Percentiles rank a stretch among this genome's conserved stretches.
These are phyloP conservation scores for Todus mexicanus DNA, from an alignment of 2,797 vertebrate genomes.

Conservation along the genomic window DNA sequence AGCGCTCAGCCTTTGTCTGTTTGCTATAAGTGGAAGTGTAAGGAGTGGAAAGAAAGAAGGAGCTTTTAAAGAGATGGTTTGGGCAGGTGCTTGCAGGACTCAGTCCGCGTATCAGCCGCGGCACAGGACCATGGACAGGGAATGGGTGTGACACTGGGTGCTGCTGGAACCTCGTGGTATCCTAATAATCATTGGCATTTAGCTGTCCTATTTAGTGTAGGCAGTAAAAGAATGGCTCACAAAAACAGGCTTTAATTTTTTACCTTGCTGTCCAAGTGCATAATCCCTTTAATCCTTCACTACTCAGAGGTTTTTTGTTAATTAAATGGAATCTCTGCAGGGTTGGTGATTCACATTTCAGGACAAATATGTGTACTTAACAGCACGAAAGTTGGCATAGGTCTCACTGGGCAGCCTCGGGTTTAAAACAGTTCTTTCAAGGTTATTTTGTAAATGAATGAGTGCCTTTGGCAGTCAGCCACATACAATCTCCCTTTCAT, in stretches of 20 bases:
- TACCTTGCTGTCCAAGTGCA: background rate
- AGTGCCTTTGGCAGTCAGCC: background rate
- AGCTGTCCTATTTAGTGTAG: background rate
- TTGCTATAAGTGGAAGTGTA: background rate
- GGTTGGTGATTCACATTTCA: conserved; percentile 23
- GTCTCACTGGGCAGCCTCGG: background rate
- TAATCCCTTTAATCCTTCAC: background rate
- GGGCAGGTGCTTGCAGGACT: too few relatives aligned
- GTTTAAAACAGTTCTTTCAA: conserved; percentile 38
- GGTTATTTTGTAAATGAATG: conserved; percentile 45
- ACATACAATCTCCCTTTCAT: background rate
- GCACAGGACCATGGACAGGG: background rate
- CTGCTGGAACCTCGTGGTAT: background rate
- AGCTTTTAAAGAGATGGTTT: background rate
- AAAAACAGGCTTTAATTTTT: conserved; percentile 8
- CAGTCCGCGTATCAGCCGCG: accelerated
- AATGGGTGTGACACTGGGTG: background rate
- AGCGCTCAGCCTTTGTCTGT: background rate
- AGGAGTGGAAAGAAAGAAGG: background rate
- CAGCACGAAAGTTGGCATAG: background rate
- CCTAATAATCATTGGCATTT: background rate
- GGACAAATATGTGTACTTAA: background rate
- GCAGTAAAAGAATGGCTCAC: conserved; percentile 20
- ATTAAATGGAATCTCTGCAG: conserved; percentile 55
- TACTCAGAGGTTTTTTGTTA: conserved; percentile 13